phyloP scores from a whole-genome alignment of 2,888 invertebrate genomes.

The Entomobrya proxima region DNA sequence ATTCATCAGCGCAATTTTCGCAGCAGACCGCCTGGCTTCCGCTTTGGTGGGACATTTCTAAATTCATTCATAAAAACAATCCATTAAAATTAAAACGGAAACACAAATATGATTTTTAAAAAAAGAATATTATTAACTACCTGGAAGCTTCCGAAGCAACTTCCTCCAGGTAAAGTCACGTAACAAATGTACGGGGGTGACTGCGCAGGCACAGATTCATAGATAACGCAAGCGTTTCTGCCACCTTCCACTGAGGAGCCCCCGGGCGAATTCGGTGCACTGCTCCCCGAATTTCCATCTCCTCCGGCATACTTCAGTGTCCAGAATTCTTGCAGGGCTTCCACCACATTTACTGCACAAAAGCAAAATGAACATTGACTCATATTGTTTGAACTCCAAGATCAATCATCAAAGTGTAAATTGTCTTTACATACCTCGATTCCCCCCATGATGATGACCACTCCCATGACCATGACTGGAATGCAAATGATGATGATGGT shows the following conservation, averaged over 20 bases:
- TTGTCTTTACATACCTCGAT: conserved; percentile 13
- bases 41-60: conserved; percentile 84
- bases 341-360: conserved; percentile 90
- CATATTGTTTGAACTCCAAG: too few species aligned
- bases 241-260: neutral
- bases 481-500: conserved; percentile 53
- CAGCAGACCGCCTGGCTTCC: conserved; percentile 94
- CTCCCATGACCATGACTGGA: conserved; percentile 44
- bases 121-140: conserved; percentile 78
- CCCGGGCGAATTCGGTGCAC: neutral
- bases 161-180: conserved; percentile 95
- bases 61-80: neutral
- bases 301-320: conserved; percentile 91
- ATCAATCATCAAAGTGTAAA: neutral
- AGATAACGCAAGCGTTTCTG: conserved; percentile 86
- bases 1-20: conserved; percentile 97
- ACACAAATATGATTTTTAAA: neutral
- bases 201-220: conserved; percentile 93
- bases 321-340: conserved; percentile 97
- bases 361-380: neutral
- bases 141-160: conserved; percentile 97
- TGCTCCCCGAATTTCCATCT: neutral
- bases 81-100: neutral
- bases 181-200: conserved; percentile 96
- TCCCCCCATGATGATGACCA: conserved; percentile 52